These are phyloP conservation scores for Misgurnus mizolepis DNA, from an alignment of 2,113 vertebrate genomes.

Conservation along the genomic window DNA sequence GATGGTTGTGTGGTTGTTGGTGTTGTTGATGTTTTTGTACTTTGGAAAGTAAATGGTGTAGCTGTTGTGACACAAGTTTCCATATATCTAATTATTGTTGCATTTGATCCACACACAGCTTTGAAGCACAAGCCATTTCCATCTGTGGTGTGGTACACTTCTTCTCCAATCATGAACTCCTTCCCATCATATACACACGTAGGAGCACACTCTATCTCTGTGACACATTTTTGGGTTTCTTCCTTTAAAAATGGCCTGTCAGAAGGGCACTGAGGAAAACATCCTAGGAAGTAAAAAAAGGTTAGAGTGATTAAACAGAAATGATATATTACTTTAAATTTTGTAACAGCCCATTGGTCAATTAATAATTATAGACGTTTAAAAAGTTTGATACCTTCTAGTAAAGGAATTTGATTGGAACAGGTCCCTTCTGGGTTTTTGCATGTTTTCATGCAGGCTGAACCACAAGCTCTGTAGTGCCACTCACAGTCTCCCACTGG, in stretches of 20 bases:
- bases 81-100: slow-evolving; percentile 26
- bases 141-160: no score
- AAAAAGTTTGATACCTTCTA: slow-evolving; percentile 68
- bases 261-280: slow-evolving; percentile 77
- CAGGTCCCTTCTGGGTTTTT: slow-evolving; percentile 68
- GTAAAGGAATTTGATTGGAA: slow-evolving; percentile 64
- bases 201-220: slow-evolving; percentile 14
- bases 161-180: no score
- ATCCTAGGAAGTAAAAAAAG: slow-evolving; percentile 66
- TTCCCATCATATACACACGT: no score
- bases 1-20: neutral
- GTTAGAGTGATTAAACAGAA: neutral
- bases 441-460: slow-evolving; percentile 72
- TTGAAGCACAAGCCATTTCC: neutral
- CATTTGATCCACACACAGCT: slow-evolving; percentile 27
- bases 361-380: neutral
- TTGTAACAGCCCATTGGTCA: no score
- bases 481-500: slow-evolving; percentile 68
- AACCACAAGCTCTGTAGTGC: slow-evolving; percentile 77
- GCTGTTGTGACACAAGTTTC: neutral
- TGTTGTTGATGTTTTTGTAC: neutral
- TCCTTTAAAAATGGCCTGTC: slow-evolving; percentile 73
- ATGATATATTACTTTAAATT: no score
- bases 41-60: slow-evolving; percentile 28
- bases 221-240: slow-evolving; percentile 69